Base-by-base conservation (phyloP, 2,888 invertebrate genomes). In the Drosophila tanythrix region DNA sequence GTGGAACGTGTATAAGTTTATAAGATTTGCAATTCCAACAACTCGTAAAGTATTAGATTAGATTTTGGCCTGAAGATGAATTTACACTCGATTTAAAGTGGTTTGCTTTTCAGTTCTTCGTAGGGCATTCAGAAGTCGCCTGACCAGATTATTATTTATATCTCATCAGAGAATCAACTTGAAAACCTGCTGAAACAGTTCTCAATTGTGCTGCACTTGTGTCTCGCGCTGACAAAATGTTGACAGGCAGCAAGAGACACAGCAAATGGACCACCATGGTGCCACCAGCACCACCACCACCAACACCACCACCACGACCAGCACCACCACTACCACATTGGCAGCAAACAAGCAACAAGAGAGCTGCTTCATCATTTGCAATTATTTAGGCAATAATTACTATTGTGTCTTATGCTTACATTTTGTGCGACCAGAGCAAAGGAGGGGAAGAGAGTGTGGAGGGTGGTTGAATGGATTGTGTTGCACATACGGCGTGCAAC, bases 371-470 rank as follows among this genome's bases (percentile, higher is more conserved):
- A 80, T 86, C 88, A 92, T 92, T 91, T 89, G 88, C 88, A 92
- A 91, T 92, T 92, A 92, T 92, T 91, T 91, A 78, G 90, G 91
- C 89, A 91, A 90, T 92, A 92, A 92, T 92, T 92, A 88, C 90
- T 92, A 91, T 91, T 92, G 92, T 91, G 89, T 91, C 91, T 91
- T 91, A 90, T 91, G 91, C 84, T 81, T 79, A 88, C 88, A 89
- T 88, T 88, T 86, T 79, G 65, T 59, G 66, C 46, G 46, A 36
- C 21, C 36, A 13, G 11, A 13, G n/a, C 11, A 21, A 21, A 21
- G 13, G 21, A 35, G 55, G 69, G 21, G 36, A 29, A 15, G 2
- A 18, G 25, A 7, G 46, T 15, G 15, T 10, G 13, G 31, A 58
- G 40, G 35, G 58, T 18, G 29, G 18, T 7, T 52, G 18, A 11